Evolutionary conservation across 92 coral and sea anemone genomes (phyloP).

Genomic region (Anthopleura xanthogrammica): DNA sequence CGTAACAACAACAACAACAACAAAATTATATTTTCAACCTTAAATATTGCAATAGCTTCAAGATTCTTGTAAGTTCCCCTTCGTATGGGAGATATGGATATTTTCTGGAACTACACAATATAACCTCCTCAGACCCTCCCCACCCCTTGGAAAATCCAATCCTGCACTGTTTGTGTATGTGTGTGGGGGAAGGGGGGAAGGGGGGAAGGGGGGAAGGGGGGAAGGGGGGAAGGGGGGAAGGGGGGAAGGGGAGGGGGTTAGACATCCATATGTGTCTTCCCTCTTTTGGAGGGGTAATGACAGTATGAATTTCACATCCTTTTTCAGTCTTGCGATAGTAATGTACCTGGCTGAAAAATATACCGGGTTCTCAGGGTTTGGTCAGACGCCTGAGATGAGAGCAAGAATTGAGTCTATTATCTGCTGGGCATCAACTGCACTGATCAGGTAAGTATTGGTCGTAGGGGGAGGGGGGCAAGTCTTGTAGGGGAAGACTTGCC

Average conservation of each 20-base stretch:
- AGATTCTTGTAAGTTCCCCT: background rate
- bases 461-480: no score
- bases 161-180: background rate
- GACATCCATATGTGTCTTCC: no score
- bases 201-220: no score
- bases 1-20: background rate
- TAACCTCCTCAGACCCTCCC: background rate
- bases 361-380: conserved; percentile 61
- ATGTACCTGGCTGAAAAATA: conserved; percentile 69
- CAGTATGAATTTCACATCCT: background rate
- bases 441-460: conserved; percentile 45
- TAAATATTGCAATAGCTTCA: no score
- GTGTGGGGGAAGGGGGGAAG: no score
- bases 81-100: background rate
- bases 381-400: conserved; percentile 53
- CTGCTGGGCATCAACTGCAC: conserved; percentile 71
- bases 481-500: no score
- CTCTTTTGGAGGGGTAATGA: background rate
- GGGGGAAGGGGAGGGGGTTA: no score
- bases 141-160: conserved; percentile 6
- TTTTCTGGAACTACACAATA: background rate
- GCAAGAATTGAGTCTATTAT: conserved; percentile 63
- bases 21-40: background rate
- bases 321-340: conserved; percentile 63
- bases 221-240: no score